A percentile compares a stretch with the other conserved stretches of the same genome.
phyloP scores from a whole-genome alignment of 1,140 invertebrate genomes.

The Euura saliciscinereae region DNA sequence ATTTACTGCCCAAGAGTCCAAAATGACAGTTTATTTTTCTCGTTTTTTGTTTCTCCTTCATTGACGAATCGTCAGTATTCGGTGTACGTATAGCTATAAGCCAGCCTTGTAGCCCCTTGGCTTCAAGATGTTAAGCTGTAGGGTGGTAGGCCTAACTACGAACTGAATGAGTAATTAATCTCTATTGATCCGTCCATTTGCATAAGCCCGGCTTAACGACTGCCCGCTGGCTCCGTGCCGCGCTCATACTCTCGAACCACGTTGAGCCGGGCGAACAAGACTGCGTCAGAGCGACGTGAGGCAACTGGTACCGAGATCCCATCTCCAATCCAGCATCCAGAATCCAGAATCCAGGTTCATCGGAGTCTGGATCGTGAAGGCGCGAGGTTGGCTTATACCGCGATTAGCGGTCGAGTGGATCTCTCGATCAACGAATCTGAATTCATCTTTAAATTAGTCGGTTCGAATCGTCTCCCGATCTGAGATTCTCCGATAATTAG shows the following conservation, averaged over 20 bases:
- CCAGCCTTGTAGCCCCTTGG: neutral
- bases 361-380: neutral
- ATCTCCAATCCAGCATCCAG: neutral
- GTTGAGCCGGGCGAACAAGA: constrained; percentile 7
- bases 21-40: neutral
- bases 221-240: constrained; percentile 37
- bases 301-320: neutral
- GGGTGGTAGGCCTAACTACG: constrained; percentile 12
- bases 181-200: constrained; percentile 38
- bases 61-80: too few species aligned
- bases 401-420: too few species aligned
- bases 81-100: too few species aligned
- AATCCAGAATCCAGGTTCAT: neutral
- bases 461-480: neutral
- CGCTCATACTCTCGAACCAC: constrained; percentile 31
- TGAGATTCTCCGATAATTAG: too few species aligned
- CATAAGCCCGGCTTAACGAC: constrained; percentile 43
- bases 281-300: neutral
- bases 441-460: neutral
- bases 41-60: too few species aligned
- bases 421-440: too few species aligned
- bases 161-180: constrained; percentile 43
- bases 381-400: neutral
- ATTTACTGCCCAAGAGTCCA: neutral
- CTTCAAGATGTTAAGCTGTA: neutral